Evolutionary conservation across 2,113 vertebrate species (phyloP), one percentile per base, ranked within the genome.

Genomic region (Myanophis thanlyinensis): DNA sequence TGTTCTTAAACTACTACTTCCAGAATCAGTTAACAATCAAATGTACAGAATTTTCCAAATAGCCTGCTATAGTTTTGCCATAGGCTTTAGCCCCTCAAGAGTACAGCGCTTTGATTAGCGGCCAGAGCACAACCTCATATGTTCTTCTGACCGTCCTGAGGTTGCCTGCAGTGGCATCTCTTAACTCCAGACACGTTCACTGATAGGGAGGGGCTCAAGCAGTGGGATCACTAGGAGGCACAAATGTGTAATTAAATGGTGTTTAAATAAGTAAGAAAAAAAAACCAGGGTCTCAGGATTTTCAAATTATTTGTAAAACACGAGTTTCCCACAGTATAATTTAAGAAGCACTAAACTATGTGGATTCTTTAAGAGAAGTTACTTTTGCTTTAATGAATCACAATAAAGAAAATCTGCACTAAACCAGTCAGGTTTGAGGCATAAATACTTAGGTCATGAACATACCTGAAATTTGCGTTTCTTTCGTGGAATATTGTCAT

Each of bases 401-500:
- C 27, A 59, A 8, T 49, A 40, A 3, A 51, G 9, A 51, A 73
- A 90, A 67, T 23, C 3, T 23, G 1, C 27, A 46, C 6, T 18
- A 25, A 9, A 25, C 13, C 8, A 48, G 9, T 48, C 11, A 89
- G 13, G 3, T 20, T n/a, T 47, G 53, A 12, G 47, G 27, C n/a
- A 4, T 89, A 59, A 90, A 87, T 49, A 89, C 49, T 8, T 90
- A 89, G 56, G 0, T 8, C 3, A 56, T 92, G 92, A 88, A 93
- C 96, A 13, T 95, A 99, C 99, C 98, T 99, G 98, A 96, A 99
- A 99, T 95, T 99, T 99, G 0, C 96, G 97, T 96, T 98, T 99
- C 97, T 99, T 99, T 93, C 99, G 98, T 88, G 99, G 99, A 94
- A 99, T 97, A 1, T 99, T 99, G 90, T 99, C 98, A 94, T 98